Evolutionary conservation across 2,888 invertebrate species (phyloP), one percentile per base, ranked within the genome.

Genomic region (Temnothorax unifasciatus): DNA sequence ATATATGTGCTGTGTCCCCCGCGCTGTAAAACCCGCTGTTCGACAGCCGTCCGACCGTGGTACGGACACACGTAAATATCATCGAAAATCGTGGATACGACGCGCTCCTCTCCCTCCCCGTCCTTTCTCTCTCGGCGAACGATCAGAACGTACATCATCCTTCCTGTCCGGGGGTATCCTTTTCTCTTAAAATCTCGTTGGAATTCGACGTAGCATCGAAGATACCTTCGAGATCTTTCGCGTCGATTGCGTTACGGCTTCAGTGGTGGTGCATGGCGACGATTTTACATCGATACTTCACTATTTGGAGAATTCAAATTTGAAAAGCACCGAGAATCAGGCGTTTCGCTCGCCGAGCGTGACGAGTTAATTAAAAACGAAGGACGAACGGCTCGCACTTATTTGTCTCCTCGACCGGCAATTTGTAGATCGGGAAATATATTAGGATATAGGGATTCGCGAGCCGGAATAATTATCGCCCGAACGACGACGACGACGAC

Each of bases 331-430:
- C 47, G 44, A 34, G 29, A 63, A 52, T 29, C 52, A 6, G 54
- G 57, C 50, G 66, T 9, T 68, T 68, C 25, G 18, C 25, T 29
- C 52, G 75, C 21, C 81, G 61, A 54, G 74, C 79, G 88, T 89
- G 89, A 89, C 84, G 76, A 89, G 89, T 89, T 89, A 84, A 89
- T 89, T 89, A 87, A 89, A 66, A 89, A 85, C 84, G 81, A 25
- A 44, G 50, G 47, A 15, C 18, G 13, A 59, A 21, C 41, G 25
- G 63, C 44, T 29, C 52, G 9, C 38, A 15, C 83, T 29, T 66
- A 69, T 77, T 66, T 69, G 77, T 59, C 77, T 63, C 44, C 25
- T 11, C 61, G 52, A 44, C 15, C 63, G 75, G 41, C 21, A 54
- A 82, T 81, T 71, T 81, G 71, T 69, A 59, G n/a, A 47, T 59